Base-by-base conservation (phyloP, 2,888 invertebrate species). In the Cataglyphis livida region DNA sequence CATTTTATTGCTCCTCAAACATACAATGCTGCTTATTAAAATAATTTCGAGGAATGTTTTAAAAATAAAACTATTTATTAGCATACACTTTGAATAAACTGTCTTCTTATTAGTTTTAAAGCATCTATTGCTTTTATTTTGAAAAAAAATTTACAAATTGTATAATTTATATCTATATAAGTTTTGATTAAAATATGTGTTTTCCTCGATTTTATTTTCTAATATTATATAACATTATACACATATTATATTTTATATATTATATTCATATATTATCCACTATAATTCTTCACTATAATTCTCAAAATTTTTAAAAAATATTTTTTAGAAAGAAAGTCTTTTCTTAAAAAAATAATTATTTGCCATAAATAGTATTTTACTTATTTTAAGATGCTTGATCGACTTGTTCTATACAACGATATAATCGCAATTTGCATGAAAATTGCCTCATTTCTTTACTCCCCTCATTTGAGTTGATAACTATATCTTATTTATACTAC, bases 61-160 rank as follows among this genome's bases (percentile, higher is more conserved):
- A 68, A 54, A 68, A 57, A 68, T 32, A 4, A 28, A 18, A n/a
- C 21, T 70, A 21, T n/a, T 70, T 59, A 78, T 70, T 57, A 35
- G 38, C 12, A 38, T 28, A 41, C 21, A 66, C 25, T n/a, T 76
- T 28, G 32, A 18, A 35, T 38, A 35, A 68, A 51, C 18, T 3
- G 21, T 35, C 2, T 25, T 65, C 25, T 64, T 59, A 28, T 18
- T 32, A 61, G n/a, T n/a, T 73, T 12, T 62, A 28, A 61, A 61
- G 12, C 12, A 28, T 57, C 1, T 25, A 54, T 18, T 71, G 12
- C 48, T 74, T 21, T 21, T 18, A 21, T 44, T 44, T 44, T 15
- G 15, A 1, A 1, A 41, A 35, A 1, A 74, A 64, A 7, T 21
- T 6, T 62, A 35, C 15, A 21, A 3, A 70, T 21, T n/a, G 7